Evolutionary conservation across 2,113 vertebrate genomes (phyloP), one percentile per base, ranked within the genome.

Genomic region (Eretmochelys imbricata): DNA sequence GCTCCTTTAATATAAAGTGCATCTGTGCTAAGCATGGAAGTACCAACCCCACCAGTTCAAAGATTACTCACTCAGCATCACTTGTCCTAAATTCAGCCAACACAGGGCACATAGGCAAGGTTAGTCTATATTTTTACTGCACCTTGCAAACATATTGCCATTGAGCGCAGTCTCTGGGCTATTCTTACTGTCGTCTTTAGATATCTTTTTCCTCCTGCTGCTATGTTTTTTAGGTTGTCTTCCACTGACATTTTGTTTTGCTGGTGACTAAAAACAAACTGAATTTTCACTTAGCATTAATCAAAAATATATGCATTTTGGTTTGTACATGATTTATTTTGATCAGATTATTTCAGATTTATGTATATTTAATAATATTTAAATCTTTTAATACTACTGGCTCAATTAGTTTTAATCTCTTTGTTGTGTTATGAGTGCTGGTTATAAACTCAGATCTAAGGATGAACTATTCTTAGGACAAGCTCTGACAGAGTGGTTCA

Each of bases 381-480:
- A 85, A 91, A 93, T 90, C 49, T 11, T 89, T 59, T 76, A 95
- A 89, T 4, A 13, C 51, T 82, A 1, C 3, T 84, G 55, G 31
- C 79, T 90, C 72, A 94, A 89, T 92, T 91, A 84, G 4, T 35
- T 84, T 62, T 90, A 89, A 94, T 84, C 11, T 93, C 25, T 69
- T 92, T 88, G 5, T 16, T 89, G 27, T 76, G 1, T 69, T 35
- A 59, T n/a, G 62, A n/a, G 35, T 5, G 1, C 62, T n/a, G 62
- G 62, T 80, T 81, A 76, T 31, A 89, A 95, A 93, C 76, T 10
- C 9, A 8, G 1, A 1, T 59, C 38, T 57, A 88, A 93, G 88
- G 27, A 95, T 27, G 51, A 84, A 79, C 10, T 10, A 3, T 86
- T 89, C 48, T 82, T 88, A 59, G 72, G 27, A 86, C 24, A 88